Conservation (phyloP, 2,888 invertebrate genomes). For the Neria commutata region DNA sequence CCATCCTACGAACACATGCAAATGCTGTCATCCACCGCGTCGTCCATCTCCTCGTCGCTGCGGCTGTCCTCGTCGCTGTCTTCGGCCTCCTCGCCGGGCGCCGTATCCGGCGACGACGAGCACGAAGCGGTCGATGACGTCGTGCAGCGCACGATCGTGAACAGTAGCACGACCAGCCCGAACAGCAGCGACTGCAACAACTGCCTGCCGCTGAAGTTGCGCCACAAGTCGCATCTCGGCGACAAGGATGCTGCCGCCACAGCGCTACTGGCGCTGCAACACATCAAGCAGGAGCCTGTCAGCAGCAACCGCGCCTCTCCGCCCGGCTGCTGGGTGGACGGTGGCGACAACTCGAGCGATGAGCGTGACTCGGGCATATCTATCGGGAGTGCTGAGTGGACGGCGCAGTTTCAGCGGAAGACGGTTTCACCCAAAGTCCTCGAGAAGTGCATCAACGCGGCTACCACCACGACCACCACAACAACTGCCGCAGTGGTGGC, state of each 20-base stretch:
- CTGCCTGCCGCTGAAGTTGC: conserved; percentile 85
- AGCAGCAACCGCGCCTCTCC: conserved; percentile 72
- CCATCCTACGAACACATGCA: conserved; percentile 77
- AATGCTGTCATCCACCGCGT: conserved; percentile 69
- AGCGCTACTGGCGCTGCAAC: conserved; percentile 80
- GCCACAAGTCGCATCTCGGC: conserved; percentile 89
- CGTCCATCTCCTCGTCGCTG: conserved; percentile 65
- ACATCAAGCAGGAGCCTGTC: conserved; percentile 85
- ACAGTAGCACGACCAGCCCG: conserved; percentile 47
- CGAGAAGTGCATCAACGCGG: conserved; percentile 13
- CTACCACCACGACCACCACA: conserved; percentile 19
- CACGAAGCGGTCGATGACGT: conserved; percentile 59
- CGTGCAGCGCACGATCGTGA: conserved; percentile 29
- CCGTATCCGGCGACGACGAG: conserved; percentile 63
- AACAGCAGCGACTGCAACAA: conserved; percentile 70
- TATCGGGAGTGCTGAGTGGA: conserved; percentile 65
- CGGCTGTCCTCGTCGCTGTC: conserved; percentile 63
- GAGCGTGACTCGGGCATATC: conserved; percentile 91
- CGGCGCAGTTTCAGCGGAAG: conserved; percentile 54
- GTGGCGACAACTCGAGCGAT: conserved; percentile 85
- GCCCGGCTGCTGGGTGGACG: conserved; percentile 78
- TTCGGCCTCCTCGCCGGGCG: conserved; percentile 71
- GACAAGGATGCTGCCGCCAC: conserved; percentile 88
- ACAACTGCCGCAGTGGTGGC: conserved; percentile 25
- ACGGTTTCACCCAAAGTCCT: conserved; percentile 39